Conservation (phyloP, 23 tunicate species). For the Trididemnum clinides region DNA sequence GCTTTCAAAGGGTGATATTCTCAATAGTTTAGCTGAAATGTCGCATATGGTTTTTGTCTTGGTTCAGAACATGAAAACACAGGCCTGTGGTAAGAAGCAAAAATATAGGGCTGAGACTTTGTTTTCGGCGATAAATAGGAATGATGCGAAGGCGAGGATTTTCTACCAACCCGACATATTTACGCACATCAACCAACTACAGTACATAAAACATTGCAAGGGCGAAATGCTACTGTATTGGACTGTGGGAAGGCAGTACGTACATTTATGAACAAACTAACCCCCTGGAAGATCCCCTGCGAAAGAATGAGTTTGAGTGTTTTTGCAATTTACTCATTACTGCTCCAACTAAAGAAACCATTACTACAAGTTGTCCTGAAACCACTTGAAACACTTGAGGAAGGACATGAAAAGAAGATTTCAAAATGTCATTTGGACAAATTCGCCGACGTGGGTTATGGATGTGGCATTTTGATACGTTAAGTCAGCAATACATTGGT, state of each 20-base stretch:
- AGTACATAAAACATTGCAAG: too few relatives aligned
- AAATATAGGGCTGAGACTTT: too few relatives aligned
- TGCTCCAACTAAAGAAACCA: not conserved
- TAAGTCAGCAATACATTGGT: not conserved
- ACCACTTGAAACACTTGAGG: too few relatives aligned
- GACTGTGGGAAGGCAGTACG: not conserved
- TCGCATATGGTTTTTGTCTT: not conserved
- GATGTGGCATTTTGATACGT: too few relatives aligned
- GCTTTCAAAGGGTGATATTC: not conserved
- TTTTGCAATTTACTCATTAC: not conserved
- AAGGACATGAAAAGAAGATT: too few relatives aligned
- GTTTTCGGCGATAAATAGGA: too few relatives aligned
- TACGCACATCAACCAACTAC: not conserved
- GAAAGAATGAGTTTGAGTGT: too few relatives aligned
- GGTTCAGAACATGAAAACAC: not conserved
- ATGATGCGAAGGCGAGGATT: not conserved
- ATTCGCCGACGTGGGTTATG: not conserved
- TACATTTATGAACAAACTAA: not conserved
- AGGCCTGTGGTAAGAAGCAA: not conserved
- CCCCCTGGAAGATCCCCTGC: not conserved
- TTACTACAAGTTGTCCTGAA: too few relatives aligned
- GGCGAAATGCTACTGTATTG: not conserved
- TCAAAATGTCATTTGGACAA: too few relatives aligned
- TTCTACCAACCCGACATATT: not conserved
- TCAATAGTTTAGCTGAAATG: not conserved